Conservation (phyloP, 2,888 invertebrate genomes). For the Laspeyria flexula region DNA sequence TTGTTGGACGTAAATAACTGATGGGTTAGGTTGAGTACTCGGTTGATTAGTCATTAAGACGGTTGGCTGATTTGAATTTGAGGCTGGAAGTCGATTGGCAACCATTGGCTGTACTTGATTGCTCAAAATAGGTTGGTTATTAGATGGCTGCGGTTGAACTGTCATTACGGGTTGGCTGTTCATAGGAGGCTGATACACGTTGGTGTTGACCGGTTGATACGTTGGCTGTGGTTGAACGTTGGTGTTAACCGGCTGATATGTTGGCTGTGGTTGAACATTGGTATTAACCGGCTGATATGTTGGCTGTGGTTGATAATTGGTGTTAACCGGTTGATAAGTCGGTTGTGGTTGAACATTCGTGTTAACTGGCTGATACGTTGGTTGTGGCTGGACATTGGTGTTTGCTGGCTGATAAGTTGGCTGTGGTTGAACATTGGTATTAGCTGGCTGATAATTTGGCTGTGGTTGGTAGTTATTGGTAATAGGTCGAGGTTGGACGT, state of each 20-base stretch:
- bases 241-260: too few relatives aligned
- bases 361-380: too few relatives aligned
- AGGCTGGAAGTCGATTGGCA: conserved; percentile 15
- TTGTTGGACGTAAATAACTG: conserved; percentile 29
- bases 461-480: conserved; percentile 7
- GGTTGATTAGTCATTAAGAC: conserved; percentile 29
- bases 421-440: too few relatives aligned
- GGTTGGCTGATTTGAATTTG: conserved; percentile 23
- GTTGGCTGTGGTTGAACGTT: conserved; percentile 3
- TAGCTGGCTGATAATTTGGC: background rate
- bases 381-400: too few relatives aligned
- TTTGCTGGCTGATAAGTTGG: too few relatives aligned
- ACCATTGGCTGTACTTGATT: conserved; percentile 20
- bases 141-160: conserved; percentile 11
- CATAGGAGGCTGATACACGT: background rate
- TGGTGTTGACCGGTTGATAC: conserved; percentile 18
- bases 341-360: conserved; percentile 3
- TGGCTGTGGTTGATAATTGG: conserved; percentile 4
- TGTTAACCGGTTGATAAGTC: conserved; percentile 2
- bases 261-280: too few relatives aligned
- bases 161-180: conserved; percentile 10
- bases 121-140: conserved; percentile 17
- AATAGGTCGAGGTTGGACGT: conserved; percentile 8
- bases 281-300: background rate
- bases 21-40: conserved; percentile 24